Evolutionary conservation across 2,888 invertebrate genomes (phyloP), one percentile per base, ranked within the genome.

Genomic region (Heteromyza rotundicornis): DNA sequence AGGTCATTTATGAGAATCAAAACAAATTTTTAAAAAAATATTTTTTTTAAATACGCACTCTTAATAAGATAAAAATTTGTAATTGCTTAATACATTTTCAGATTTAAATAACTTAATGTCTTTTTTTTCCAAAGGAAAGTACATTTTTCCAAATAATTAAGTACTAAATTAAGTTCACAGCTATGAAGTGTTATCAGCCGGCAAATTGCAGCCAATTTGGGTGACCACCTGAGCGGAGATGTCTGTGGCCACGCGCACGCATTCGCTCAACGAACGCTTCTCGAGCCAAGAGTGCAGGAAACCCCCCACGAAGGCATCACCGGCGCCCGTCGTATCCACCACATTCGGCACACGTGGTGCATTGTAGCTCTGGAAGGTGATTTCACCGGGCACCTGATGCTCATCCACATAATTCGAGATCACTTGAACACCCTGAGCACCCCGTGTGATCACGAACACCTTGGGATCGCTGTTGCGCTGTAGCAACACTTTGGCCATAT

Each of bases 401-500:
- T 64, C 58, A 1, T 71, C 65, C n/a, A 65, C 72, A 57, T 71
- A 76, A 60, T 82, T 82, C 32, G 75, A 72, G 23, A 77, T 77
- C 24, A 89, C 85, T 51, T 86, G 76, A 1, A 89, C 86, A 20
- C 86, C 84, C 16, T 86, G 79, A 1, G 83, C 78, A 10, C 89
- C 90, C 70, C 90, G 86, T 5, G 91, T 91, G 60, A 90, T 84
- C 1, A 90, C 83, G 20, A 90, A 84, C 3, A 87, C 84, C 62
- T 77, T 78, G 1, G 67, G 52, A 7, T 51, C 36, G 5, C 53
- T 50, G 1, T 58, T 59, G 17, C 64, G 64, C 2, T 69, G 55
- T 17, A 77, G 16, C 12, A 79, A 60, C 12, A 70, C 59, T 0
- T 57, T 50, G 0, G 72, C 72, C 55, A 76, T 57, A 17, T 74